Evolutionary conservation across 2,888 invertebrate genomes (phyloP), one percentile per base, ranked within the genome.

Genomic region (Cryptosula pallasiana): DNA sequence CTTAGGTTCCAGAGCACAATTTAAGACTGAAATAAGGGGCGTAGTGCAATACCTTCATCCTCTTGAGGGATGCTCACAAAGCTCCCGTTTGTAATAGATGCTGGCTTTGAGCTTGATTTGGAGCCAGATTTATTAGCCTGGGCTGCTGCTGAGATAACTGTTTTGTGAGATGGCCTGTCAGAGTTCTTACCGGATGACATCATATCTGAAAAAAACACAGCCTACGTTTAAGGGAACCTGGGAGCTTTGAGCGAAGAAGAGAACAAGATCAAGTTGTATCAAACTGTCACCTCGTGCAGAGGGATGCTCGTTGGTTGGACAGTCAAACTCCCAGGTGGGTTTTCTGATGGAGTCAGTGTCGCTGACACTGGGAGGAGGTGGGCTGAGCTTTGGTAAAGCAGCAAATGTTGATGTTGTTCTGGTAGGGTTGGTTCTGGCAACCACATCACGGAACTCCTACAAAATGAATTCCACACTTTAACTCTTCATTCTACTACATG

Each of bases 21-120:
- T n/a, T n/a, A n/a, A n/a, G n/a, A n/a, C n/a, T n/a, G n/a, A n/a
- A n/a, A n/a, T n/a, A n/a, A n/a, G n/a, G n/a, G n/a, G n/a, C n/a
- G n/a, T n/a, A n/a, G n/a, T n/a, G n/a, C n/a, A 45, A 2, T 63
- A 32, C 63, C 63, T 63, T 63, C 63, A 63, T 63, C 63, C 27
- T 63, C 63, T 27, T 63, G 63, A 5, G 63, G 63, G 32, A 63
- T 27, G 63, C 63, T 63, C 13, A 27, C 27, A 27, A 63, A 63
- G 27, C 63, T 63, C 2, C 32, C 63, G 34, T 63, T 63, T 13
- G 45, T 45, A 45, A 45, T 45, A 13, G 63, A 63, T 13, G 63
- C 32, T 16, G 63, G 63, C 27, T 63, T 63, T 16, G 63, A 63
- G 27, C 63, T 27, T 63, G 29, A 27, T 27, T 27, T 63, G 20